Conservation (phyloP, 64 coral and sea anemone genomes). For the Trachythela sp. region DNA sequence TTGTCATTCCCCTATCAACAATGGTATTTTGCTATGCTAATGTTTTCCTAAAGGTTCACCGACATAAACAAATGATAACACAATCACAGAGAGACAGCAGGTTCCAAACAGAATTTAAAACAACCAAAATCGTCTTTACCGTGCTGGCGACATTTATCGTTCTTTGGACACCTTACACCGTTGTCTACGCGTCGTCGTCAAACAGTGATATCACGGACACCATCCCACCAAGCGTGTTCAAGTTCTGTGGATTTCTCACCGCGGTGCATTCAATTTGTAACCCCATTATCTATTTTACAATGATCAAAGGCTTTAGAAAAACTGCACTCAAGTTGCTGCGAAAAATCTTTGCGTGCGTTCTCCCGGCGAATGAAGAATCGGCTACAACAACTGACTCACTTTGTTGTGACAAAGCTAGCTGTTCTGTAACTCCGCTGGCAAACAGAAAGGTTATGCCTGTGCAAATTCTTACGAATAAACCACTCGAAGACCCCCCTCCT, state of each 20-base stretch:
- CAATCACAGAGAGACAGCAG: neutral
- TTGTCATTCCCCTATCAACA: slow-evolving; percentile 61
- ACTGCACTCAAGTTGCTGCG: neutral
- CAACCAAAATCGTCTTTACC: slow-evolving; percentile 80
- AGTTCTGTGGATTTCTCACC: slow-evolving; percentile 55
- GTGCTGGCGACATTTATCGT: slow-evolving; percentile 69
- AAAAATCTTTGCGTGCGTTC: neutral
- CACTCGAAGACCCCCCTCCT: too few relatives aligned
- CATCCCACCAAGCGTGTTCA: slow-evolving; percentile 44
- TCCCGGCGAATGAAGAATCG: neutral
- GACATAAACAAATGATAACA: neutral
- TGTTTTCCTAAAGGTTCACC: slow-evolving; percentile 64
- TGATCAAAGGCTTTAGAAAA: slow-evolving; percentile 71
- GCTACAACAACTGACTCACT: neutral
- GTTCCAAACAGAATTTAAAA: slow-evolving; percentile 74
- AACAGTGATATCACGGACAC: slow-evolving; percentile 13
- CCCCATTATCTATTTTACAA: slow-evolving; percentile 72
- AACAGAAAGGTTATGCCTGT: too few relatives aligned
- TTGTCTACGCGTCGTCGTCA: slow-evolving; percentile 58
- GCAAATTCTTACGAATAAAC: too few relatives aligned
- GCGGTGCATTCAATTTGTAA: slow-evolving; percentile 76
- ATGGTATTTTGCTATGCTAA: slow-evolving; percentile 89
- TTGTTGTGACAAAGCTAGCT: neutral
- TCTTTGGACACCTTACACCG: slow-evolving; percentile 76
- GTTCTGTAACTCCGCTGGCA: neutral